Base-by-base conservation (phyloP, 2,113 vertebrate species). In the Opisthocomus hoazin region DNA sequence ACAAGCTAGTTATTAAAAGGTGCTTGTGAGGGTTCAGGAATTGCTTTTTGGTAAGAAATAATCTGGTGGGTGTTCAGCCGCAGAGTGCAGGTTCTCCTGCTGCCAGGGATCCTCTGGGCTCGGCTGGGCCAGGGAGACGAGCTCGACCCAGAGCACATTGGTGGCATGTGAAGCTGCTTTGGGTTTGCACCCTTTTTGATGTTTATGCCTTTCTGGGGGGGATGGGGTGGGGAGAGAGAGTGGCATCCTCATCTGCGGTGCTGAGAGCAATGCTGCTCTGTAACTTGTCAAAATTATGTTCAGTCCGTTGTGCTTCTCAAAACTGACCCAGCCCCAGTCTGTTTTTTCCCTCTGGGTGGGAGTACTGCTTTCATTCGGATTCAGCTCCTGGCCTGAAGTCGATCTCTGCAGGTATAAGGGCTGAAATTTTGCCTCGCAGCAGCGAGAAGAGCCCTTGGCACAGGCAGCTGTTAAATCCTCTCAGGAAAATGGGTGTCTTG, bases 81-180 rank as follows among this genome's bases (percentile, higher is more conserved):
- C n/a, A n/a, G n/a, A 34, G 41, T 9, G 27, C 22, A 11, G n/a
- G 37, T 45, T 26, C 10, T 78, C 8, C 54, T 2, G 0, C 24
- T 64, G 22, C 12, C 9, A 0, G 0, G 37, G 32, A 12, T 39
- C 37, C 30, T 45, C 45, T 61, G 64, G 34, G 17, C 13, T 84
- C n/a, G 0, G 3, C 76, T n/a, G 57, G 22, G 37, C n/a, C 15
- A 12, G n/a, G 20, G 54, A 32, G 12, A 23, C 37, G 63, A 9
- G 29, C 60, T 50, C 0, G 0, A 36, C 27, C 23, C 1, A 0
- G 2, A 37, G 77, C 39, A 18, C 6, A 1, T 2, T 23, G 18
- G 17, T 30, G 37, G 18, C 61, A 39, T 0, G 0, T 53, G 51
- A n/a, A n/a, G 8, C 21, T 63, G 64, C 34, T 53, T 41, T 29